Evolutionary conservation across 2,888 invertebrate genomes (phyloP).

Genomic region (Sympetrum striolatum): DNA sequence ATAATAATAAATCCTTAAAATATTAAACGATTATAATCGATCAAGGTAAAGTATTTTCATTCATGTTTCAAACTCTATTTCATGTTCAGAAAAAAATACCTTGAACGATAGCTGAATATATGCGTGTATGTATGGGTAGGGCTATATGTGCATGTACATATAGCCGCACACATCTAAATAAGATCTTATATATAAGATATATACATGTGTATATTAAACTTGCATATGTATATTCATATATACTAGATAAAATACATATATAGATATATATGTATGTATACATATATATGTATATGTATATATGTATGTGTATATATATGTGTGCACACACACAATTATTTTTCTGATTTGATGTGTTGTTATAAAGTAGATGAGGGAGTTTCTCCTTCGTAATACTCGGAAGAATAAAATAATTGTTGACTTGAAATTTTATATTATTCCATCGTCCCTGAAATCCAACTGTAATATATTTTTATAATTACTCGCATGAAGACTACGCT

Average conservation of each 20-base stretch:
- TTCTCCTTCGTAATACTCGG: constrained; percentile 10
- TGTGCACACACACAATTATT: not conserved
- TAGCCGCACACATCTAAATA: too few species aligned
- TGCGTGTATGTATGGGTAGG: too few species aligned
- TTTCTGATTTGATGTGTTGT: constrained; percentile 37
- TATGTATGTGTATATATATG: not conserved
- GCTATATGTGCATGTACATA: too few species aligned
- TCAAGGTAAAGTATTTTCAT: constrained; percentile 31
- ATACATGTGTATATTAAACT: not conserved
- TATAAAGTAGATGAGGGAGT: constrained; percentile 20
- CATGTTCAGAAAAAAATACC: constrained; percentile 2
- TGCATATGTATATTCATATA: not conserved
- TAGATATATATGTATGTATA: constrained; percentile 13
- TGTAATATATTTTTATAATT: too few species aligned
- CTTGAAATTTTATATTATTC: not conserved
- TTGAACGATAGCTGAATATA: not conserved
- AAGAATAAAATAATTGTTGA: constrained; percentile 29
- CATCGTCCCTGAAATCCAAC: not conserved
- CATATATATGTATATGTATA: not conserved
- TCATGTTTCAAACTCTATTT: not conserved
- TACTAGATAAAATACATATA: not conserved
- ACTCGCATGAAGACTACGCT: too few species aligned
- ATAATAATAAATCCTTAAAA: not conserved
- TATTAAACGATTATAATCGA: not conserved
- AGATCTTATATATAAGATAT: too few species aligned